Conservation (phyloP, 1,140 invertebrate species). For the Hylaeus volcanicus region DNA sequence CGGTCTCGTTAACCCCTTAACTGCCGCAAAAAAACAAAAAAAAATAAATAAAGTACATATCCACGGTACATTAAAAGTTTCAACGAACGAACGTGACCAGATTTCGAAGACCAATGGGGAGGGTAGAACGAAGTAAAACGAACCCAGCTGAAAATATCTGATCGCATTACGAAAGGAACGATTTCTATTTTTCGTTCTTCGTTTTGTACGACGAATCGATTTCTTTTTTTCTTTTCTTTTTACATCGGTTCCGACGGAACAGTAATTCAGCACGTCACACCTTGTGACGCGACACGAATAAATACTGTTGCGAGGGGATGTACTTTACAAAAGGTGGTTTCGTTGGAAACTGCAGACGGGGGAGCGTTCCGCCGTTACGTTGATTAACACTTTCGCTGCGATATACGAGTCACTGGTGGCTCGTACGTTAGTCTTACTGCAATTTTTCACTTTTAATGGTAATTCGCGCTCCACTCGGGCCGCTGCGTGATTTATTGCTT, state of each 20-base stretch:
- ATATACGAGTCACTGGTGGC: slow-evolving; percentile 2
- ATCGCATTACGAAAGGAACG: too few species aligned
- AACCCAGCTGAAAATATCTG: too few species aligned
- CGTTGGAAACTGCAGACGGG: not conserved
- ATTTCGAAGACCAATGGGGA: too few species aligned
- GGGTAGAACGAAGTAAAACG: too few species aligned
- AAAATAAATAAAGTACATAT: too few species aligned
- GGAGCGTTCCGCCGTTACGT: slow-evolving; percentile 16
- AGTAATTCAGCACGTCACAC: not conserved
- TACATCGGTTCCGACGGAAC: not conserved
- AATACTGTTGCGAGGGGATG: not conserved
- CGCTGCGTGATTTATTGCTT: not conserved
- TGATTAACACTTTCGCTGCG: slow-evolving; percentile 44
- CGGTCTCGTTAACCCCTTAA: slow-evolving; percentile 10
- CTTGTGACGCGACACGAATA: not conserved
- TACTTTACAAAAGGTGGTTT: not conserved
- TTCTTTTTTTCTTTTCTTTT: not conserved
- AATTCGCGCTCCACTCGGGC: not conserved
- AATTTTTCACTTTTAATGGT: slow-evolving; percentile 25
- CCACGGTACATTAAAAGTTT: too few species aligned
- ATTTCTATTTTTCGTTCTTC: not conserved
- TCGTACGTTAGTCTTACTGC: slow-evolving; percentile 18
- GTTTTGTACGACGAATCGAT: not conserved
- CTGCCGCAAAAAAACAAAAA: too few species aligned
- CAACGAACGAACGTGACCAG: too few species aligned